phyloP scores from a whole-genome alignment of 2,797 vertebrate genomes.

The Pogoniulus pusillus region DNA sequence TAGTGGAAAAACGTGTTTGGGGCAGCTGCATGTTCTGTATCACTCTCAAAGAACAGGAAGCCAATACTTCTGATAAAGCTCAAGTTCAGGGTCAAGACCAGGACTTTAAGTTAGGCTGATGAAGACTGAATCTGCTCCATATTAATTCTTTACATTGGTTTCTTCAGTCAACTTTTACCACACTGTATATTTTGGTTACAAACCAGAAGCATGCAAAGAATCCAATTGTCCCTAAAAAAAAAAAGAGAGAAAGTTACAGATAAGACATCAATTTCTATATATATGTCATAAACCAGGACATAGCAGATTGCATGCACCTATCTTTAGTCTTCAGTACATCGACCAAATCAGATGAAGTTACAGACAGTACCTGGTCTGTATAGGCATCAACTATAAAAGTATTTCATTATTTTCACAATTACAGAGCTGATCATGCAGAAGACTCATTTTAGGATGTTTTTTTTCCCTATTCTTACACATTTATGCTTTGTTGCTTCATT shows the following conservation, averaged over 20 bases:
- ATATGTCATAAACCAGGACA: not conserved
- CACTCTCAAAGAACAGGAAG: slow-evolving; percentile 72
- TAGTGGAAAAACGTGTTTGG: slow-evolving; percentile 65
- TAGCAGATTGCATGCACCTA: accelerated
- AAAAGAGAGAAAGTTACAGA: not conserved
- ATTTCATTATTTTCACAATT: not conserved
- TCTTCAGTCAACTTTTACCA: slow-evolving; percentile 96
- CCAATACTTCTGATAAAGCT: slow-evolving; percentile 79
- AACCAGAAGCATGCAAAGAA: slow-evolving; percentile 99
- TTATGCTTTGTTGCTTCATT: not conserved
- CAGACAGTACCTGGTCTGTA: not conserved
- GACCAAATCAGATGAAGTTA: not conserved
- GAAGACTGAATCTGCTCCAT: slow-evolving; percentile 72
- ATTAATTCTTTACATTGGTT: slow-evolving; percentile 55
- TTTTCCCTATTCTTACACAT: not conserved
- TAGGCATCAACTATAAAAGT: not conserved
- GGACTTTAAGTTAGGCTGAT: slow-evolving; percentile 67
- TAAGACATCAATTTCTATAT: not conserved
- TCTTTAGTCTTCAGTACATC: not conserved
- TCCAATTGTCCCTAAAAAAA: slow-evolving; percentile 90
- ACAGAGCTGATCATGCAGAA: not conserved
- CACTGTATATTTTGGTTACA: slow-evolving; percentile 99
- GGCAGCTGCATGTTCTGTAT: slow-evolving; percentile 58
- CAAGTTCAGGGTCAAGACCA: slow-evolving; percentile 68
- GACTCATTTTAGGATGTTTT: not conserved